These are phyloP conservation scores for Chironex yamaguchii DNA, from an alignment of 30 jellyfish, hydroid and myxozoan genomes.

Conservation along the genomic window DNA sequence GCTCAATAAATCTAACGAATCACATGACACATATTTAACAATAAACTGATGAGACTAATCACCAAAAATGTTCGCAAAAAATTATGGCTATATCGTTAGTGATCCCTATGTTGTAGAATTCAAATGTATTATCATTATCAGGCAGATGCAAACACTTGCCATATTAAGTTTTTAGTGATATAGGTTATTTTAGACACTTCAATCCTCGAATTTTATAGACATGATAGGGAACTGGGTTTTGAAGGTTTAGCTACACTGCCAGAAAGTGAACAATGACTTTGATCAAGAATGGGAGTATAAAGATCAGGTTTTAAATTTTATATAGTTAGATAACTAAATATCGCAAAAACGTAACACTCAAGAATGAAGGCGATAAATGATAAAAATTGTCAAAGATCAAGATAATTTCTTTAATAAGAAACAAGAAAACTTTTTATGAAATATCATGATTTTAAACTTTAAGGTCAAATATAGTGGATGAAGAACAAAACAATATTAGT, in stretches of 20 bases:
- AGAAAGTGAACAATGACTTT: neutral
- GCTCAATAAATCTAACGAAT: neutral
- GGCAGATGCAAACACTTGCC: neutral
- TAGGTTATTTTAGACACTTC: neutral
- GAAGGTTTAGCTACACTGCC: neutral
- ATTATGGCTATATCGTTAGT: neutral
- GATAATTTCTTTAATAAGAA: too few relatives aligned
- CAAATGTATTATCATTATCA: neutral
- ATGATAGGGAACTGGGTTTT: neutral
- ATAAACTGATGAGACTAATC: neutral
- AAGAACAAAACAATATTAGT: too few relatives aligned
- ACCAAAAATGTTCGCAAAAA: too few relatives aligned
- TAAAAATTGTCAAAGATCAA: too few relatives aligned
- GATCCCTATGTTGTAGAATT: neutral
- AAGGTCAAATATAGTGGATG: too few relatives aligned
- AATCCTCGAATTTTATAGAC: neutral
- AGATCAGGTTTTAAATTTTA: neutral
- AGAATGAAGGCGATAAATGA: neutral
- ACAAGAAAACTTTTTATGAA: too few relatives aligned
- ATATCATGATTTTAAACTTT: too few relatives aligned
- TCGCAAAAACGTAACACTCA: neutral
- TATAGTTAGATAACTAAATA: neutral
- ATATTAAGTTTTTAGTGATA: neutral
- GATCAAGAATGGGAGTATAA: neutral
- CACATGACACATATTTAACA: neutral